Percentiles rank a stretch among this genome's conserved stretches.
Conservation (phyloP, 2,113 vertebrate genomes). For the Antechinus flavipes region DNA sequence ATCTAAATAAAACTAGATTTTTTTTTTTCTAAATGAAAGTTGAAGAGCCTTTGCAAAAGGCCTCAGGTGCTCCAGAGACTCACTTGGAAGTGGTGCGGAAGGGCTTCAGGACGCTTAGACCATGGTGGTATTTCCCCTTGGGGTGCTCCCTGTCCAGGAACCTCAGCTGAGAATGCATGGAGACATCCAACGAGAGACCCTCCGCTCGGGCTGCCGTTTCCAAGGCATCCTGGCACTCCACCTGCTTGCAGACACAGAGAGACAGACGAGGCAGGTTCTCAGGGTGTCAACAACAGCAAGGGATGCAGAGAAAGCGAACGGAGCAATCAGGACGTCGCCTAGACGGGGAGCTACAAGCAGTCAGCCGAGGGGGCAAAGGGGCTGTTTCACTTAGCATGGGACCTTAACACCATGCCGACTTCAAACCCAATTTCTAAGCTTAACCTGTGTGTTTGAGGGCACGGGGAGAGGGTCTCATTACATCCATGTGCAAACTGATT, state of each 20-base stretch:
- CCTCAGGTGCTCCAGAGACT: slow-evolving; percentile 68
- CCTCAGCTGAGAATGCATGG: slow-evolving; percentile 85
- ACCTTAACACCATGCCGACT: background rate
- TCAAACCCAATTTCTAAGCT: background rate
- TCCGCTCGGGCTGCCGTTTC: slow-evolving; percentile 91
- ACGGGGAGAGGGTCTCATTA: background rate
- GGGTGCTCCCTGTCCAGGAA: slow-evolving; percentile 87
- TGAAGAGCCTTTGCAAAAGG: background rate
- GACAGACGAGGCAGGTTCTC: background rate
- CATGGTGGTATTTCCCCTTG: slow-evolving; percentile 90
- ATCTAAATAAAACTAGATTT: background rate
- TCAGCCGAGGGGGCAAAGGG: background rate
- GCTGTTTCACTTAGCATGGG: background rate
- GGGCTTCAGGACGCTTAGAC: slow-evolving; percentile 88
- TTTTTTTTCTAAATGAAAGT: slow-evolving; percentile 38
- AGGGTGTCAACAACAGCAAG: background rate
- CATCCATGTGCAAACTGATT: background rate
- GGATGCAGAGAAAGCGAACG: slow-evolving; percentile 6
- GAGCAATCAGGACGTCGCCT: slow-evolving; percentile 22
- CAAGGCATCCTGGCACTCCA: slow-evolving; percentile 90
- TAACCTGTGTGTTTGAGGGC: background rate
- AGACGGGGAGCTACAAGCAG: background rate
- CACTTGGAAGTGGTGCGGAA: slow-evolving; percentile 92
- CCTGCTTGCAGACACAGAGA: slow-evolving; percentile 71
- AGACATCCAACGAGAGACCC: slow-evolving; percentile 89